Evolutionary conservation across 1,140 invertebrate genomes (phyloP).

Genomic region (Brachionus rubens): DNA sequence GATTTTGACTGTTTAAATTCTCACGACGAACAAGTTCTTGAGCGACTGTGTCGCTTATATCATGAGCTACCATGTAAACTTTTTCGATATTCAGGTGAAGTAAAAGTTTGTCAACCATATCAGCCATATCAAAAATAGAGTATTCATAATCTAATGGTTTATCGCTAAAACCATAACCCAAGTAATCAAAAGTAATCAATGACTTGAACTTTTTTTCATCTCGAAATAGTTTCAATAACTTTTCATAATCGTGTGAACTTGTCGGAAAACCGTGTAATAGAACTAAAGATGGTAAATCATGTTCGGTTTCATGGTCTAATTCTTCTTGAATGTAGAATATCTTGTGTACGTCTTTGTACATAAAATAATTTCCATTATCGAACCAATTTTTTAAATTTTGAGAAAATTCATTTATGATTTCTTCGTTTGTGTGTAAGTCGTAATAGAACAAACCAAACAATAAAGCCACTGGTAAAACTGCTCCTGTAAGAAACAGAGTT

Average conservation of each 20-base stretch:
- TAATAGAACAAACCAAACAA: background rate
- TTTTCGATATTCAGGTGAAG: conserved; percentile 48
- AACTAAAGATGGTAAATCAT: conserved; percentile 49
- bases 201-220: conserved; percentile 51
- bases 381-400: background rate
- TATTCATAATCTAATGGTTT: conserved; percentile 58
- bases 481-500: background rate
- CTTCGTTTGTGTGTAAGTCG: background rate
- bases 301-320: background rate
- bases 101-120: conserved; percentile 51
- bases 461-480: background rate
- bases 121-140: conserved; percentile 56
- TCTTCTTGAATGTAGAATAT: conserved; percentile 22
- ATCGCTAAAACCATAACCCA: conserved; percentile 59
- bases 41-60: conserved; percentile 60
- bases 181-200: conserved; percentile 55
- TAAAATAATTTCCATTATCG: background rate
- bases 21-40: conserved; percentile 56
- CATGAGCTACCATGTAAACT: conserved; percentile 57
- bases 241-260: conserved; percentile 55
- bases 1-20: background rate
- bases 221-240: conserved; percentile 46
- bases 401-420: conserved; percentile 6
- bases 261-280: conserved; percentile 60
- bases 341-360: conserved; percentile 15